A percentile compares a stretch with the other conserved stretches of the same genome.
phyloP scores from a whole-genome alignment of 2,888 invertebrate genomes.

The Stenurella melanura region DNA sequence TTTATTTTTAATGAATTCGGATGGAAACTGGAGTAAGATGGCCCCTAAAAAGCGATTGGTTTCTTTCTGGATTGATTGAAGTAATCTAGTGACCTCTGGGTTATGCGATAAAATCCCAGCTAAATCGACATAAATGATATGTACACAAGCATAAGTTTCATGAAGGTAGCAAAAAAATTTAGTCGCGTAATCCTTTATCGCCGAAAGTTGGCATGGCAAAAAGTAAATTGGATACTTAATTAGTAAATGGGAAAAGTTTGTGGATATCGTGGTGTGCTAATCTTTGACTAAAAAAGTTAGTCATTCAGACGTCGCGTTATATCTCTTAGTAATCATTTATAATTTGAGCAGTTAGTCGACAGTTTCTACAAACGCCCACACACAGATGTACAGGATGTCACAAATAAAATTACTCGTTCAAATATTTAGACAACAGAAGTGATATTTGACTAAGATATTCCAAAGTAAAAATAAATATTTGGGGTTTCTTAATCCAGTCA shows the following conservation, averaged over 20 bases:
- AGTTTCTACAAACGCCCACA: no score
- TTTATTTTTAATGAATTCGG: background rate
- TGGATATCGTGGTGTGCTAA: background rate
- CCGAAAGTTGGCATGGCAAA: conserved; percentile 5
- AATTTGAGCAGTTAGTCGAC: no score
- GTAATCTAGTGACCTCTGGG: conserved; percentile 7
- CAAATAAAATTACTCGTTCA: background rate
- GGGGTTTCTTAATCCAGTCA: no score
- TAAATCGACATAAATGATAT: conserved; percentile 17
- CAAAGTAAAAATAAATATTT: no score
- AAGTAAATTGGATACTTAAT: conserved; percentile 18
- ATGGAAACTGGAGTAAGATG: background rate
- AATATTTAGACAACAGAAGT: background rate
- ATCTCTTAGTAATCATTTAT: no score
- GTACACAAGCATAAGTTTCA: conserved; percentile 17
- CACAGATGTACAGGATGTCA: no score
- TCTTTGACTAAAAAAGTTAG: background rate
- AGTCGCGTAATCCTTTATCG: conserved; percentile 11
- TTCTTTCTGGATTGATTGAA: conserved; percentile 28
- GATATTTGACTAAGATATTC: no score
- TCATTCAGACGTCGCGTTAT: background rate
- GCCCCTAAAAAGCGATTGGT: conserved; percentile 26
- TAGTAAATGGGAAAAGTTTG: conserved; percentile 10
- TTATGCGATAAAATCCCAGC: background rate
- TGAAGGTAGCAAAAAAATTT: conserved; percentile 19